phyloP scores from a whole-genome alignment of 2,888 invertebrate species.

The Atethmia centrago region DNA sequence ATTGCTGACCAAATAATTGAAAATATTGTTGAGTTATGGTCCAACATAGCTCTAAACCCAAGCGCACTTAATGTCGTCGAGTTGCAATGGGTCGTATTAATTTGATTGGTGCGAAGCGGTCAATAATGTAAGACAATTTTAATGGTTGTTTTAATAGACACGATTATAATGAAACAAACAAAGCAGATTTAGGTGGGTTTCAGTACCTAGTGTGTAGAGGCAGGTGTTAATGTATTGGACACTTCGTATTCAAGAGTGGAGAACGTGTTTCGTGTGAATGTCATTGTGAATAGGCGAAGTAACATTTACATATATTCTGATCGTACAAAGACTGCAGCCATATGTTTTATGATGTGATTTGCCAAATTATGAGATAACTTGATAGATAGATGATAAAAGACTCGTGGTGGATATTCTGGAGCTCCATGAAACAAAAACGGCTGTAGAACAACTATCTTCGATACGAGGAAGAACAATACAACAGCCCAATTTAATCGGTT shows the following conservation, averaged over 20 bases:
- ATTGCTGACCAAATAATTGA: constrained; percentile 40
- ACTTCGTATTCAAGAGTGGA: constrained; percentile 53
- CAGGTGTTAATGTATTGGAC: constrained; percentile 52
- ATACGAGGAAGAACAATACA: constrained; percentile 36
- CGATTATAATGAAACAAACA: constrained; percentile 58
- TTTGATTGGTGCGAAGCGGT: constrained; percentile 31
- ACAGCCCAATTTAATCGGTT: constrained; percentile 42
- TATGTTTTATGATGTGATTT: constrained; percentile 24
- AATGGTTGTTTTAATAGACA: constrained; percentile 46
- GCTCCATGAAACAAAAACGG: not conserved
- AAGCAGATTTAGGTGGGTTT: constrained; percentile 41
- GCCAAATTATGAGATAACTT: constrained; percentile 32
- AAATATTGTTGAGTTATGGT: constrained; percentile 35
- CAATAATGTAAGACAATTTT: constrained; percentile 48
- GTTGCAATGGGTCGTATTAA: constrained; percentile 39
- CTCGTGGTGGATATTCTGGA: not conserved
- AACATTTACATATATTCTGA: constrained; percentile 56
- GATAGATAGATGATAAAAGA: constrained; percentile 6
- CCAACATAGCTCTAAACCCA: constrained; percentile 8
- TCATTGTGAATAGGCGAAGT: constrained; percentile 46
- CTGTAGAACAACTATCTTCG: not conserved
- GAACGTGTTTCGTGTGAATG: constrained; percentile 51
- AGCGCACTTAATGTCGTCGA: constrained; percentile 32
- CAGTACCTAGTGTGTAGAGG: constrained; percentile 27
- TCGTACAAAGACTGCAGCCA: constrained; percentile 34